Percentiles rank a stretch among this genome's conserved stretches.
Evolutionary conservation across 2,113 vertebrate genomes (phyloP).

Genomic region (Condylura cristata): DNA sequence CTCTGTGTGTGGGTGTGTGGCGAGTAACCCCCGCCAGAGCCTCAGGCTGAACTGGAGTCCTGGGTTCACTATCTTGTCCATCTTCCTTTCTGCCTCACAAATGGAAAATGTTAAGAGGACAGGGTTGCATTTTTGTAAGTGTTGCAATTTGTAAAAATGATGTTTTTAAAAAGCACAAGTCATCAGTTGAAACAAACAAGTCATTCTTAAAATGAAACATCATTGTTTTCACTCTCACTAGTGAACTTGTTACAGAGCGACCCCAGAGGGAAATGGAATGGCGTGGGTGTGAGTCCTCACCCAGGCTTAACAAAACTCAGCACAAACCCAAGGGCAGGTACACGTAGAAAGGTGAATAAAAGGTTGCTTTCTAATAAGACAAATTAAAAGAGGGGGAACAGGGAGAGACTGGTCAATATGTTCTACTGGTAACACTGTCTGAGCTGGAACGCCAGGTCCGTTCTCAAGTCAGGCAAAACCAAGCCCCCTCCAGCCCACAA

Average conservation of each 20-base stretch:
- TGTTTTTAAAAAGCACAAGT: not conserved
- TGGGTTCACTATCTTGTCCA: not conserved
- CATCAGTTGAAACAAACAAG: not conserved
- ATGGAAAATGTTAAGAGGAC: not conserved
- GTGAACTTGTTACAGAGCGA: not conserved
- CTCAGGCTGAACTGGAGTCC: not conserved
- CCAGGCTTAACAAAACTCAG: no score
- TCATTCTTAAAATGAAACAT: not conserved
- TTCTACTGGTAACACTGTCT: no score
- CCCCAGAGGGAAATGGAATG: not conserved
- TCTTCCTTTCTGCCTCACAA: not conserved
- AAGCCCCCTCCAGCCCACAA: no score
- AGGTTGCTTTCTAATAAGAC: no score
- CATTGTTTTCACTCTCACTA: not conserved
- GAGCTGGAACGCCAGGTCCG: no score
- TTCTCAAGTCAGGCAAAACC: no score
- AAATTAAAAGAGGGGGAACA: no score
- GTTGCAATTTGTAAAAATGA: not conserved
- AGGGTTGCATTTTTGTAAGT: not conserved
- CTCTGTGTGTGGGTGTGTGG: accelerated
- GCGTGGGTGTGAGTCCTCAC: not conserved
- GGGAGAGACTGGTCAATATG: no score
- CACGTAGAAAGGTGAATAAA: no score
- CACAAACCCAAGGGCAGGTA: no score
- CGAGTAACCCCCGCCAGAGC: not conserved